phyloP scores from a whole-genome alignment of 2,113 vertebrate species.

The Scomber japonicus region DNA sequence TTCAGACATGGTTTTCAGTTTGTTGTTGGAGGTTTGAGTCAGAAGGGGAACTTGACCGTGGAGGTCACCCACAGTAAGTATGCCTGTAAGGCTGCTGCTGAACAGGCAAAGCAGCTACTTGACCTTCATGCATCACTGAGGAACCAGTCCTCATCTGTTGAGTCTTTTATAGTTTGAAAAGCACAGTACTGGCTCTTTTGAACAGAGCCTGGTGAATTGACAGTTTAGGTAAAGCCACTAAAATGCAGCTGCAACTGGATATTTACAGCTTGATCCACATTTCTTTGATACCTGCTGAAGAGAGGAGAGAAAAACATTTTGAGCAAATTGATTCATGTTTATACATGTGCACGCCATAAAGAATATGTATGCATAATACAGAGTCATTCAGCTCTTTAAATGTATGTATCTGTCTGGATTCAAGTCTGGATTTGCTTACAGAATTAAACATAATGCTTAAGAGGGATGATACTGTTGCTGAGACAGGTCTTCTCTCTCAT shows the following conservation, averaged over 20 bases:
- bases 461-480: slow-evolving; percentile 8
- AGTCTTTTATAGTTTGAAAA: background rate
- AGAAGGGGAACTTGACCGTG: slow-evolving; percentile 39
- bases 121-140: slow-evolving; percentile 47
- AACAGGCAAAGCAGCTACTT: slow-evolving; percentile 24
- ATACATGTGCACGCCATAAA: slow-evolving; percentile 14
- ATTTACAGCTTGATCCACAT: slow-evolving; percentile 11
- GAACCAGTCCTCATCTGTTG: slow-evolving; percentile 22
- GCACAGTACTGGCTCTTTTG: background rate
- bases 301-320: slow-evolving; percentile 15
- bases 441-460: background rate
- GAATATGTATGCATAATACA: slow-evolving; percentile 12
- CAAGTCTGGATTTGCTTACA: slow-evolving; percentile 53
- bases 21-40: slow-evolving; percentile 15
- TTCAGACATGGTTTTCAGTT: slow-evolving; percentile 54
- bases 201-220: background rate
- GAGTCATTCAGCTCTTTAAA: slow-evolving; percentile 11
- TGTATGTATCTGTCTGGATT: slow-evolving; percentile 1
- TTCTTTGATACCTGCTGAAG: slow-evolving; percentile 25
- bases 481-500: background rate
- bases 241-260: background rate
- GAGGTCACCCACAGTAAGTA: slow-evolving; percentile 33
- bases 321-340: slow-evolving; percentile 16
- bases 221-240: background rate
- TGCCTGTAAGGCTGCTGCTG: slow-evolving; percentile 38